Base-by-base conservation (phyloP, 2,888 invertebrate species). In the Hymenopus coronatus region DNA sequence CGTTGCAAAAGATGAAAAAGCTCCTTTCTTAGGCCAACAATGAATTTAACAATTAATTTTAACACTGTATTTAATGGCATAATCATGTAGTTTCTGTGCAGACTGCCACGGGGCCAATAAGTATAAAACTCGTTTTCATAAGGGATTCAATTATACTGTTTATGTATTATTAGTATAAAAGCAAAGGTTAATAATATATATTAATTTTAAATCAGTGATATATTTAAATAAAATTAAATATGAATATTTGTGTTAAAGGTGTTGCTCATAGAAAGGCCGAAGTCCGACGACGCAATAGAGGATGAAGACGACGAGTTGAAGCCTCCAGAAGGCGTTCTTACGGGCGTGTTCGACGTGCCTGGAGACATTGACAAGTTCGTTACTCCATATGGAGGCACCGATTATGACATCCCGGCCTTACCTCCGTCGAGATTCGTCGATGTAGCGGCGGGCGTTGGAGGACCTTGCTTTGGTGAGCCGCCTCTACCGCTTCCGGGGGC, bases 231-330 rank as follows among this genome's bases (percentile, higher is more conserved):
- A 33, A 33, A 33, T 33, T 40, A 40, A 40, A 40, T 0, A 0
- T 12, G 12, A 40, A 40, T 40, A 40, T 40, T 97, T 93, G 95
- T 98, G 93, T 98, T 98, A 91, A 97, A 96, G 93, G 96, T 97
- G 93, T 95, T 98, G 92, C 96, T 97, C 94, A 98, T 98, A 94
- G 96, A 97, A 94, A 95, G 98, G 93, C 98, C 98, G 88, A 96
- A 96, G 91, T 97, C 97, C 93, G 96, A 96, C 90, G 96, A 96
- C 91, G 87, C 90, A 30, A 88, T 85, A 83, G 88, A 89, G 8
- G 95, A 95, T 87, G 93, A 93, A 84, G 94, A 91, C 30, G 92
- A 92, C 86, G 92, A 92, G 28, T 93, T 93, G 88, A 93, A 94
- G 90, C 92, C 93, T 90, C 94, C 94, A 90, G 95, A 96, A 93